Evolutionary conservation across 2,797 vertebrate genomes (phyloP).

Genomic region (Moxostoma hubbsi): DNA sequence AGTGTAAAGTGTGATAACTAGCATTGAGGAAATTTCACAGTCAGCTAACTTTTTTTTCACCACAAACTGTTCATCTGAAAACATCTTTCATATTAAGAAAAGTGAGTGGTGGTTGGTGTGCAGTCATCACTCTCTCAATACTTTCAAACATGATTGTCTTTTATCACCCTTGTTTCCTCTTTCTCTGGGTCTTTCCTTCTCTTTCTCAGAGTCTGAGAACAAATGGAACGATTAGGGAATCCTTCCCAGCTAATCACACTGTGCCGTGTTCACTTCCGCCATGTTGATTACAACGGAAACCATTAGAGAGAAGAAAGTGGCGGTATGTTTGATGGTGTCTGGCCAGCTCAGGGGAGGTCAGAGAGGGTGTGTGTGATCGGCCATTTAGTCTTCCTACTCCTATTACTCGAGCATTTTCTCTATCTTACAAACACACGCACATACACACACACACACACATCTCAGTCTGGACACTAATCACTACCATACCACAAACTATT

Average conservation of each 20-base stretch:
- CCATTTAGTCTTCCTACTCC: slow-evolving; percentile 85
- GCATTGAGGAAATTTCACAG: neutral
- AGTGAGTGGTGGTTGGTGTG: neutral
- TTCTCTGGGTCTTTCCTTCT: slow-evolving; percentile 50
- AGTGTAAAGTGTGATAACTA: neutral
- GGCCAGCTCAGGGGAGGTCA: slow-evolving; percentile 84
- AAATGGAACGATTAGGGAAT: slow-evolving; percentile 81
- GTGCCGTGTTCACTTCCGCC: slow-evolving; percentile 85
- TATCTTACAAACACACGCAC: slow-evolving; percentile 75
- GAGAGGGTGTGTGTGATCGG: slow-evolving; percentile 84
- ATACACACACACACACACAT: slow-evolving; percentile 60
- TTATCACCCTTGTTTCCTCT: slow-evolving; percentile 80
- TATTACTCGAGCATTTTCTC: slow-evolving; percentile 84
- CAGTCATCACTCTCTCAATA: slow-evolving; percentile 30
- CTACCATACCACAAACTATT: slow-evolving; percentile 81
- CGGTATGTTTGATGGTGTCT: slow-evolving; percentile 87
- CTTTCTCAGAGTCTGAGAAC: slow-evolving; percentile 80
- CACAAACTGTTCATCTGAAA: too few relatives aligned
- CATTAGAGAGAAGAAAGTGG: slow-evolving; percentile 89
- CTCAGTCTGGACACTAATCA: slow-evolving; percentile 76
- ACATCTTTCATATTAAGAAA: neutral
- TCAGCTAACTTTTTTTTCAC: neutral
- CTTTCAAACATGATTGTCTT: slow-evolving; percentile 68
- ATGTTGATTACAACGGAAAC: slow-evolving; percentile 90
- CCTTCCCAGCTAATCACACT: slow-evolving; percentile 80